These are phyloP conservation scores for Drosophila austrosaltans DNA, from an alignment of 2,888 invertebrate genomes.

Conservation along the genomic window DNA sequence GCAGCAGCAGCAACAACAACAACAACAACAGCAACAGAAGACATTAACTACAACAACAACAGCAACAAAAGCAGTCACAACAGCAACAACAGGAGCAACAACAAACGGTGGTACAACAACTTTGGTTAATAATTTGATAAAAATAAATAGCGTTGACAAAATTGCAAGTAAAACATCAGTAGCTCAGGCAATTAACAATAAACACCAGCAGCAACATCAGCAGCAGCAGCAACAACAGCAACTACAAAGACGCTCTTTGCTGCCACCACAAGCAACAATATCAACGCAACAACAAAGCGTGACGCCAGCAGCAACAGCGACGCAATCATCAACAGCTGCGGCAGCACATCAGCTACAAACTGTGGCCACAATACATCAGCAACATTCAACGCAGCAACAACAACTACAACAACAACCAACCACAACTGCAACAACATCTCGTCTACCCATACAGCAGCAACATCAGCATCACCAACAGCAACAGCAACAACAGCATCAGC, in stretches of 20 bases:
- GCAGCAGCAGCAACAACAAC: constrained; percentile 43
- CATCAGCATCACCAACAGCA: constrained; percentile 55
- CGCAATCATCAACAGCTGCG: constrained; percentile 56
- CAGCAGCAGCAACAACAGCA: constrained; percentile 43
- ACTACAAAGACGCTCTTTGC: constrained; percentile 54
- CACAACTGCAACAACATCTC: constrained; percentile 46
- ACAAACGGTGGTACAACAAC: constrained; percentile 46
- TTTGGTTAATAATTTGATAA: constrained; percentile 73
- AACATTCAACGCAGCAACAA: constrained; percentile 72
- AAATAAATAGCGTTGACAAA: constrained; percentile 76
- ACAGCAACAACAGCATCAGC: constrained; percentile 40
- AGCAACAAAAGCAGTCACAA: constrained; percentile 44
- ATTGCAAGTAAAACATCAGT: constrained; percentile 63
- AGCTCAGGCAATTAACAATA: constrained; percentile 52
- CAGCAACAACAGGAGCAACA: constrained; percentile 37
- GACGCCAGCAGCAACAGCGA: constrained; percentile 54
- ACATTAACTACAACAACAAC: constrained; percentile 42
- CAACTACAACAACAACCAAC: constrained; percentile 56
- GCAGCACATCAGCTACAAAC: constrained; percentile 81
- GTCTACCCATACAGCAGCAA: constrained; percentile 47
- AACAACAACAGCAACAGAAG: constrained; percentile 29
- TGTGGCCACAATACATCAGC: constrained; percentile 81
- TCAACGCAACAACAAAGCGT: constrained; percentile 66
- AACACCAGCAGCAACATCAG: constrained; percentile 45
- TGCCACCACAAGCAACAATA: constrained; percentile 54